Percentiles rank a stretch among this genome's conserved stretches.
Evolutionary conservation across 2,113 vertebrate genomes (phyloP).

Genomic region (Piaya cayana): DNA sequence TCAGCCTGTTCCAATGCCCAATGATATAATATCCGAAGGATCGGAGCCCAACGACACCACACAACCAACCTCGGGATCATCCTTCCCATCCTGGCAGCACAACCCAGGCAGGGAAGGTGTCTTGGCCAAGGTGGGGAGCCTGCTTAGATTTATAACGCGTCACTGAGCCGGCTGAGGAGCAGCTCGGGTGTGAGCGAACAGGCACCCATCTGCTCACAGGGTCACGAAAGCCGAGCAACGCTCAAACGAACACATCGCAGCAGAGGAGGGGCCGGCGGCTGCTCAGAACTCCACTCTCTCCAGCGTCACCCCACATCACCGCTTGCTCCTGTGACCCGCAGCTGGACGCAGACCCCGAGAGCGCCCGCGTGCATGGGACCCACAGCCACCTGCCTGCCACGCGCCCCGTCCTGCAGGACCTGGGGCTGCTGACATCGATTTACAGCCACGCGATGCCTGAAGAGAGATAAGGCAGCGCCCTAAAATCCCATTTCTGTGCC

Average conservation of each 20-base stretch:
- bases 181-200: accelerated
- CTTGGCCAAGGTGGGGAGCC: neutral
- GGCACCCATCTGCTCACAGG: accelerated
- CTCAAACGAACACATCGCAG: accelerated
- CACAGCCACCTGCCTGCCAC: neutral
- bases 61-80: accelerated
- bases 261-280: neutral
- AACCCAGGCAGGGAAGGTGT: no score
- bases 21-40: no score
- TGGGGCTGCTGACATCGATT: accelerated
- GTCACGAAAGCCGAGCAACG: neutral
- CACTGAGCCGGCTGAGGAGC: accelerated
- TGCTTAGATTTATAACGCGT: accelerated
- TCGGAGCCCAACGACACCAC: neutral
- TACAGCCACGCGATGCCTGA: accelerated
- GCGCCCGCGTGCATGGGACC: accelerated
- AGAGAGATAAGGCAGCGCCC: neutral
- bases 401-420: neutral
- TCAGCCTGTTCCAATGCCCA: no score
- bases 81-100: neutral
- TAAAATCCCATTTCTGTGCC: neutral
- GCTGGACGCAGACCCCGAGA: neutral
- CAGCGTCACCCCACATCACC: accelerated
- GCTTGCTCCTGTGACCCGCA: neutral
- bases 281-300: neutral